Conservation (phyloP, 2,113 vertebrate species). For the Oncorhynchus tshawytscha region DNA sequence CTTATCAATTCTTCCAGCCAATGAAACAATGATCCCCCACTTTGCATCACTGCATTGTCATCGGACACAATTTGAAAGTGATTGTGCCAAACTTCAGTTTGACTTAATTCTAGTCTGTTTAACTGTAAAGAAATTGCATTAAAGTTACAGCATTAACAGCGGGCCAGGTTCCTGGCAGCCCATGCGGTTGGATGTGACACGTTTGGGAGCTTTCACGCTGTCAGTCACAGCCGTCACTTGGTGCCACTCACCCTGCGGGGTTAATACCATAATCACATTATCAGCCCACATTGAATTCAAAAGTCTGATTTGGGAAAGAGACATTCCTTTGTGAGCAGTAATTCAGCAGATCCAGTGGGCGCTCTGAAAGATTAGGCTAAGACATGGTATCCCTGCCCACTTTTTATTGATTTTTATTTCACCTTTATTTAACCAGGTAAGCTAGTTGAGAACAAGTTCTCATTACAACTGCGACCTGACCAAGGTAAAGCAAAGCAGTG, state of each 20-base stretch:
- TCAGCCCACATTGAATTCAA: conserved; percentile 26
- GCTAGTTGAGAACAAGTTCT: no score
- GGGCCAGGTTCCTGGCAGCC: background rate
- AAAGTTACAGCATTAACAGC: background rate
- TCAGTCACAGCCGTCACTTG: conserved; percentile 25
- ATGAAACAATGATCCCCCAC: background rate
- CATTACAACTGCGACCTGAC: no score
- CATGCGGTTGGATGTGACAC: background rate
- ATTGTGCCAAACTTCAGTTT: background rate
- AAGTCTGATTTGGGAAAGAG: conserved; percentile 47
- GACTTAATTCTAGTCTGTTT: background rate
- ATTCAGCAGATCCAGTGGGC: conserved; percentile 28
- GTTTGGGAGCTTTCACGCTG: conserved; percentile 4
- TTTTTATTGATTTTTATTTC: no score
- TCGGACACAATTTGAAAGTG: background rate
- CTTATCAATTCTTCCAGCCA: background rate
- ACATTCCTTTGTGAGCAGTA: conserved; percentile 35
- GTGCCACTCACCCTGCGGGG: conserved; percentile 35
- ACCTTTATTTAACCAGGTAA: no score
- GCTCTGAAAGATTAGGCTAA: conserved; percentile 31
- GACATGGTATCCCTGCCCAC: conserved; percentile 20
- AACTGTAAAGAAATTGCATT: background rate
- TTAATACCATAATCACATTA: conserved; percentile 51
- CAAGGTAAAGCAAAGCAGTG: no score
- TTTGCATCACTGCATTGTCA: background rate